Conservation (phyloP, 2,888 invertebrate species). For the Dasypogon diadema region DNA sequence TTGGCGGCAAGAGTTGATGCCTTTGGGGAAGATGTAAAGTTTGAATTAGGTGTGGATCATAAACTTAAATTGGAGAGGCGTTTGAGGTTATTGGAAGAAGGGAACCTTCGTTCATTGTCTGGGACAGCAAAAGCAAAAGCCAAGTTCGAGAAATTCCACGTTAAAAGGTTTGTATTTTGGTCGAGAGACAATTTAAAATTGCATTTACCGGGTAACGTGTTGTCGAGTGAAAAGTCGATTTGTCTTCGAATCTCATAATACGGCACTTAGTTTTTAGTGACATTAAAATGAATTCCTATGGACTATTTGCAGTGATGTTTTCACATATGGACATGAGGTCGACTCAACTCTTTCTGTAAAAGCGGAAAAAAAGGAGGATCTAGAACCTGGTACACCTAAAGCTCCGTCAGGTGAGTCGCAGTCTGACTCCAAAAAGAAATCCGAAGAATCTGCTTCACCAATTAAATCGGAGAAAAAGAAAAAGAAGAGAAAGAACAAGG, state of each 20-base stretch:
- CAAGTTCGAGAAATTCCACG: slow-evolving; percentile 94
- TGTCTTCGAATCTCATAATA: too few species aligned
- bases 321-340: slow-evolving; percentile 81
- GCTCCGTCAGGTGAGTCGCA: neutral
- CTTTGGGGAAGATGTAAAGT: slow-evolving; percentile 87
- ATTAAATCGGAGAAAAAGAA: slow-evolving; percentile 3
- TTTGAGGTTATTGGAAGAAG: slow-evolving; percentile 85
- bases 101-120: slow-evolving; percentile 83
- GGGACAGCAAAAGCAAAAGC: slow-evolving; percentile 90
- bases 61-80: slow-evolving; percentile 88
- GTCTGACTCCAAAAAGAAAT: neutral
- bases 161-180: slow-evolving; percentile 63
- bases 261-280: too few species aligned
- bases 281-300: too few species aligned
- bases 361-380: slow-evolving; percentile 61
- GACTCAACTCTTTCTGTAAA: slow-evolving; percentile 81
- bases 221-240: too few species aligned
- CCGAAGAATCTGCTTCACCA: neutral
- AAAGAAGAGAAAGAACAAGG: slow-evolving; percentile 15
- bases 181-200: neutral
- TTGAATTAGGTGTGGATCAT: slow-evolving; percentile 89
- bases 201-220: neutral
- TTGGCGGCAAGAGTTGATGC: slow-evolving; percentile 94
- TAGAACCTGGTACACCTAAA: neutral
- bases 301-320: slow-evolving; percentile 76